phyloP scores from a whole-genome alignment of 2,113 vertebrate genomes.

The Pygoscelis adeliae region DNA sequence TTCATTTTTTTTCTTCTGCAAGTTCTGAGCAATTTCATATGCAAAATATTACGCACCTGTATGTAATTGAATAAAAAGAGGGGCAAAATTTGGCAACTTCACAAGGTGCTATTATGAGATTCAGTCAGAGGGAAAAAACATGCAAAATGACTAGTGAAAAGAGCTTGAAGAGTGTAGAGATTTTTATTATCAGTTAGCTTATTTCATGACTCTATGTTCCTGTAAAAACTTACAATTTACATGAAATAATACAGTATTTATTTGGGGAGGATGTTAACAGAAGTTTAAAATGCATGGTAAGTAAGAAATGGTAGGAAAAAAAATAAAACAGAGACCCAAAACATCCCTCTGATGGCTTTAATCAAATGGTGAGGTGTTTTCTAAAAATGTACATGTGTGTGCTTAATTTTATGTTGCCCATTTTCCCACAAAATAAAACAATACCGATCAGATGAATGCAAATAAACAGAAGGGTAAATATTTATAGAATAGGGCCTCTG shows the following conservation, averaged over 20 bases:
- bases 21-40: neutral
- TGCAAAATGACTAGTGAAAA: neutral
- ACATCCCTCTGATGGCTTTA: neutral
- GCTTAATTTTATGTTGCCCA: neutral
- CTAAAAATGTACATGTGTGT: neutral
- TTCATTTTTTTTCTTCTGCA: neutral
- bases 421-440: neutral
- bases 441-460: neutral
- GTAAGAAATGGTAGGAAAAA: neutral
- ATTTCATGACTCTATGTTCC: neutral
- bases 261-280: neutral
- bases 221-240: neutral
- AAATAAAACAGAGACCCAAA: neutral
- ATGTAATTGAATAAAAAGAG: neutral
- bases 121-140: neutral
- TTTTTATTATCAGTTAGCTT: neutral
- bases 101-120: neutral
- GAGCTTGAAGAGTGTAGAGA: neutral
- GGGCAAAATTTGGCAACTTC: neutral
- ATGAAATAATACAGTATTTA: neutral
- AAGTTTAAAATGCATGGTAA: neutral
- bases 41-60: neutral
- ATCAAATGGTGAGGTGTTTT: neutral
- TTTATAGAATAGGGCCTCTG: neutral
- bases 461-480: neutral